Percentiles rank a stretch among this genome's conserved stretches.
phyloP scores from a whole-genome alignment of 30 jellyfish, hydroid and myxozoan genomes.

The Kudoa iwatai region DNA sequence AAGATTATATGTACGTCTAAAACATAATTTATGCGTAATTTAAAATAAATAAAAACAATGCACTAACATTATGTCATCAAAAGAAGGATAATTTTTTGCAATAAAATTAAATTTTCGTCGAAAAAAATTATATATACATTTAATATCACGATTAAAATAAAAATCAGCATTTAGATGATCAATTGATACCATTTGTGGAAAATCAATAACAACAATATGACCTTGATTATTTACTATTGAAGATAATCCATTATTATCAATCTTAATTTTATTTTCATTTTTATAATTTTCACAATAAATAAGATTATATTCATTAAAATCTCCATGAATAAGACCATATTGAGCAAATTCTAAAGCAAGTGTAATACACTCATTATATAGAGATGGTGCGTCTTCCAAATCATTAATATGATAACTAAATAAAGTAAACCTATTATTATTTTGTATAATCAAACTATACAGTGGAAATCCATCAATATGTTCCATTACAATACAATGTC shows the following conservation, averaged over 20 bases:
- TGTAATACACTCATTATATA: constrained; percentile 34
- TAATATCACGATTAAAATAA: constrained; percentile 67
- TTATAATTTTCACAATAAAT: constrained; percentile 15
- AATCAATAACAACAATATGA: constrained; percentile 21
- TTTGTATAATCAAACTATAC: constrained; percentile 8
- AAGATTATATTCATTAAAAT: constrained; percentile 49
- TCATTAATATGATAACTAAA: constrained; percentile 32
- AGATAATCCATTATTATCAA: no score
- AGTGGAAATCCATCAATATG: constrained; percentile 42
- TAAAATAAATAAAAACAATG: no score
- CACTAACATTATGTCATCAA: no score
- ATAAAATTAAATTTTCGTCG: constrained; percentile 40
- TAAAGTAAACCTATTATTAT: neutral
- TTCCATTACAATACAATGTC: constrained; percentile 84
- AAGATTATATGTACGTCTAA: no score
- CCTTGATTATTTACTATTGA: no score
- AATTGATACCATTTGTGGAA: constrained; percentile 84
- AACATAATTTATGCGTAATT: no score
- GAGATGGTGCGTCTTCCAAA: constrained; percentile 16
- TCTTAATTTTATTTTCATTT: no score
- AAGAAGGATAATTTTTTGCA: constrained; percentile 10
- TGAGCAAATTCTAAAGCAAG: constrained; percentile 17
- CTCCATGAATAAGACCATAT: constrained; percentile 66
- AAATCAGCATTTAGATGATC: constrained; percentile 41
- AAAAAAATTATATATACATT: constrained; percentile 63